Evolutionary conservation across 2,888 invertebrate genomes (phyloP), one percentile per base, ranked within the genome.

Genomic region (Diarsia brunnea): DNA sequence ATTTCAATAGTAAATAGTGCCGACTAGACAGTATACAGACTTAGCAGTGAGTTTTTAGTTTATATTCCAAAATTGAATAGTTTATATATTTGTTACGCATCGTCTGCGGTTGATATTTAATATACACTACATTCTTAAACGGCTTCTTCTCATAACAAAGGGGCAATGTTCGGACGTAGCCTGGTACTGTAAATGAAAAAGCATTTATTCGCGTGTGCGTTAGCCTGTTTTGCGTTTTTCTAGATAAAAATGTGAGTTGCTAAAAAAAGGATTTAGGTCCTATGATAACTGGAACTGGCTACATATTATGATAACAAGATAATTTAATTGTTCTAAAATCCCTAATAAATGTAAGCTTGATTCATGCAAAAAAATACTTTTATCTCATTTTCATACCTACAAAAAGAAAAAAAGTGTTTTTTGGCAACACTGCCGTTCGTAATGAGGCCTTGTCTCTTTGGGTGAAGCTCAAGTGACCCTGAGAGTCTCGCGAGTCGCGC

Each of bases 361-460:
- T 24, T 24, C 55, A 55, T 16, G 2, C 24, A 55, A 60, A 38
- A 61, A 24, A 58, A 76, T 38, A 64, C 1, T 12, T 5, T 2
- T 68, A 47, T 38, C 12, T 0, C 16, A 21, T 14, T 43, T 64
- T 47, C 16, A 65, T 31, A 31, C 19, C 2, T 21, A 19, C 24
- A 58, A 24, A 53, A 71, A 69, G 49, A 60, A 10, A 0, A 45
- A 49, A 55, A 51, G 16, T n/a, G 31, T 31, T 53, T 73, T 74
- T 78, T 74, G 63, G 43, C 55, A 66, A 63, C 63, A 71, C 27
- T 55, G 58, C 61, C 53, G n/a, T 45, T 19, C 27, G n/a, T 81
- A 84, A 76, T 73, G 72, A 78, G 69, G 60, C 55, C 72, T 74
- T 66, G 51, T 74, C 74, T 66, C 55, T 60, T 47, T 61, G 64